A percentile compares a stretch with the other conserved stretches of the same genome.
These are phyloP conservation scores for Epiblema foenella DNA, from an alignment of 2,888 invertebrate genomes.

Conservation along the genomic window DNA sequence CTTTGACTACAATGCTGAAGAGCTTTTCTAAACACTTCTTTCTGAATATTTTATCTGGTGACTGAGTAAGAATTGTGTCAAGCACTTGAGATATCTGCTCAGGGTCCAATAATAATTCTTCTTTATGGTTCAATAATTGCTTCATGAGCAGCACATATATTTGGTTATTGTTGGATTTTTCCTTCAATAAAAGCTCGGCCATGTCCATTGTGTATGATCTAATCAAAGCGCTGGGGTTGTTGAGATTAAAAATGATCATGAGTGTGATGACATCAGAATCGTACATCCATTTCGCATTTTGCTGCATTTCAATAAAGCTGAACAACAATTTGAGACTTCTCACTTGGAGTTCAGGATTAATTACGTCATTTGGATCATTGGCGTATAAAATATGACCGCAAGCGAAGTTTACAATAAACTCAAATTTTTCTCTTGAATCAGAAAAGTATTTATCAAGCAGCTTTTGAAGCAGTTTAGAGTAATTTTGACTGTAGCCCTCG, in stretches of 20 bases:
- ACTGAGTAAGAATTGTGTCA: conserved; percentile 85
- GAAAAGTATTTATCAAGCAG: conserved; percentile 77
- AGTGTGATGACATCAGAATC: conserved; percentile 80
- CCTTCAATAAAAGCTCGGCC: conserved; percentile 67
- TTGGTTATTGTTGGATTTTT: conserved; percentile 63
- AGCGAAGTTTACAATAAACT: conserved; percentile 85
- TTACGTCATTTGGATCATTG: conserved; percentile 70
- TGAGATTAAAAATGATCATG: conserved; percentile 83
- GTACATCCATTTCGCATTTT: conserved; percentile 66
- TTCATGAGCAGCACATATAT: conserved; percentile 76
- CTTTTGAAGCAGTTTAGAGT: conserved; percentile 70
- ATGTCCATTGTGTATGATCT: conserved; percentile 84
- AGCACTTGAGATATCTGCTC: conserved; percentile 87
- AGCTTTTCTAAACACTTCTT: conserved; percentile 71
- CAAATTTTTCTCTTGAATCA: conserved; percentile 75
- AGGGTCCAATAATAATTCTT: conserved; percentile 87
- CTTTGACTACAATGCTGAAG: conserved; percentile 65
- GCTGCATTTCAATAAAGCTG: conserved; percentile 63
- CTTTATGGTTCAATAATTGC: conserved; percentile 75
- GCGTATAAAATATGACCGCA: conserved; percentile 78
- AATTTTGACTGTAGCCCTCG: conserved; percentile 67
- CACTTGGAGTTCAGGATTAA: conserved; percentile 80
- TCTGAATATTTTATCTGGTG: conserved; percentile 71
- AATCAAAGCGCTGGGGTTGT: conserved; percentile 81
- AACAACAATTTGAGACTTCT: conserved; percentile 76